Evolutionary conservation across 2,797 vertebrate species (phyloP).

Genomic region (Huso huso): DNA sequence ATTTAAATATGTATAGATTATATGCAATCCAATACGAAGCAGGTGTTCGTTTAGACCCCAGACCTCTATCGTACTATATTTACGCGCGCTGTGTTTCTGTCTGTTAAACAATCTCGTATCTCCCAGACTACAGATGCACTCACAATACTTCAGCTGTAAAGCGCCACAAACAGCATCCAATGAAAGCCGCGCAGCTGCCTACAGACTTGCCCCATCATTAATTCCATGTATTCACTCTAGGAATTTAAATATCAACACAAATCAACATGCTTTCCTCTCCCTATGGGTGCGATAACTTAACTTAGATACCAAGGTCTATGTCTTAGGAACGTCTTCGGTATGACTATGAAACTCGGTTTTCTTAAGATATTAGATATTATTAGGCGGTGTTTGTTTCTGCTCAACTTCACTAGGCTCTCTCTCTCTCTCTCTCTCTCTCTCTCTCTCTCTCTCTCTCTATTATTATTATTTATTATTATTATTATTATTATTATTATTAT

Average conservation of each 20-base stretch:
- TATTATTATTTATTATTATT: too few relatives aligned
- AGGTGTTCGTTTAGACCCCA: constrained; percentile 2
- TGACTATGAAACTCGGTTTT: too few relatives aligned
- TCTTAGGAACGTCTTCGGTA: too few relatives aligned
- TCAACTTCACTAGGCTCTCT: too few relatives aligned
- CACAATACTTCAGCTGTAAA: constrained; percentile 16
- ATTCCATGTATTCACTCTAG: not conserved
- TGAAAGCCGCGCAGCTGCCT: not conserved
- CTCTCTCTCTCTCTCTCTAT: too few relatives aligned
- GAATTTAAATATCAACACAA: not conserved
- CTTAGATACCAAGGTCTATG: too few relatives aligned
- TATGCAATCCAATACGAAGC: not conserved
- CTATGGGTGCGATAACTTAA: too few relatives aligned
- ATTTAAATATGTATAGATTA: not conserved
- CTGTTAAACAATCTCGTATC: not conserved
- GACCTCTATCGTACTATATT: not conserved
- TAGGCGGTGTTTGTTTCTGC: too few relatives aligned
- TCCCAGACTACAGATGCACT: not conserved
- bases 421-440: too few relatives aligned
- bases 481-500: too few relatives aligned
- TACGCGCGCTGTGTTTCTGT: not conserved
- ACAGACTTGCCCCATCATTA: not conserved
- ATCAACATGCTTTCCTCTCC: not conserved
- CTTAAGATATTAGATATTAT: too few relatives aligned
- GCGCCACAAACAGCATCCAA: constrained; percentile 1